phyloP scores from a whole-genome alignment of 2,113 vertebrate species.

The Panthera tigris region DNA sequence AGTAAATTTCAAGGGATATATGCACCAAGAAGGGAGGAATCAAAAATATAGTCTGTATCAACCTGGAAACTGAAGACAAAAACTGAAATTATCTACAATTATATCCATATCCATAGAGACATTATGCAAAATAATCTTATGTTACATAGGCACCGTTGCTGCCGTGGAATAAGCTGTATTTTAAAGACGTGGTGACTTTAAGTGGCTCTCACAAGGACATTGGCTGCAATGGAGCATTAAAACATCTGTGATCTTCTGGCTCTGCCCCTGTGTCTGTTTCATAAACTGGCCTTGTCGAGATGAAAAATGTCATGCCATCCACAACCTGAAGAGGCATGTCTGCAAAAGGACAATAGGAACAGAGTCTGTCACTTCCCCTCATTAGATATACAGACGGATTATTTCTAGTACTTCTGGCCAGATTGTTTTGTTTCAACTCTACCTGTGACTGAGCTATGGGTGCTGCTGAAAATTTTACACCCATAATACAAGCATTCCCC shows the following conservation, averaged over 20 bases:
- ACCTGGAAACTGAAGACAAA: neutral
- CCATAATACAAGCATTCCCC: neutral
- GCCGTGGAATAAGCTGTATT: neutral
- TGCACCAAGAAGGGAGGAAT: neutral
- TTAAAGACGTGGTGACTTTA: neutral
- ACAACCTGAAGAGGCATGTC: neutral
- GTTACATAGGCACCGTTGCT: neutral
- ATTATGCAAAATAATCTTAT: neutral
- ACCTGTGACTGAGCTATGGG: neutral
- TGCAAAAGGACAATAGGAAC: neutral
- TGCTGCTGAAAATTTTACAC: neutral
- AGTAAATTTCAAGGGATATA: neutral
- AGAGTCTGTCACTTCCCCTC: neutral
- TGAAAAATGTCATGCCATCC: neutral
- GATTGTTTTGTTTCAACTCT: neutral
- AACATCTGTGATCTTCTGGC: neutral
- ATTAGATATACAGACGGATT: neutral
- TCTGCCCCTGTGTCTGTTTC: neutral
- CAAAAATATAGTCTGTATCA: neutral
- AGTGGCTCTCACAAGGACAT: neutral
- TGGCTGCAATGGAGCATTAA: neutral
- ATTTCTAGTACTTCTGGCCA: neutral
- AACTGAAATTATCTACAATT: neutral
- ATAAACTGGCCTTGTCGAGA: neutral
- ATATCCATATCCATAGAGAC: neutral